Base-by-base conservation (phyloP, 1,140 invertebrate species). In the Monomorium pharaonis region DNA sequence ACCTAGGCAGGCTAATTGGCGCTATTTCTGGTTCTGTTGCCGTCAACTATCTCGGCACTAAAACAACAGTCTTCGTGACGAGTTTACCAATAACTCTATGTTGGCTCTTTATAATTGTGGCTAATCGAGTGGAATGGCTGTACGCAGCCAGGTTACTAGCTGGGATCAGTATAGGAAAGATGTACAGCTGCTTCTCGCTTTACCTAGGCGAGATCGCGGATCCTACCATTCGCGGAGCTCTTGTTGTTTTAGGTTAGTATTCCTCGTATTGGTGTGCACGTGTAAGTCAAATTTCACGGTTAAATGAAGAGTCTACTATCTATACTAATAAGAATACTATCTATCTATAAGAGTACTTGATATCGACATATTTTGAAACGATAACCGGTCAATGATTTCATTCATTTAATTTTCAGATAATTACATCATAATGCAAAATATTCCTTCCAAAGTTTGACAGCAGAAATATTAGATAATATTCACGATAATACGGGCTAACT, bases 151-250 rank as follows among this genome's bases (percentile, higher is more conserved):
- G 96, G 85, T 88, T 96, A 4, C 94, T 96, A 65, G 95, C 96
- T 1, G 97, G 97, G 1, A 91, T 97, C 1, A 95, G 96, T 2
- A 94, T 97, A 74, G 97, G 97, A 0, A 96, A 97, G 30, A 95
- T 96, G 2, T 97, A 97, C 85, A 96, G 96, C 5, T 95, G 95
- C 5, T 96, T 96, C 2, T 96, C 97, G 0, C 96, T 97, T 91
- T 97, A 97, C 87, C 90, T 97, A n/a, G 96, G 96, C 51, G 96
- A 97, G 94, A 96, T 97, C 62, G 95, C 97, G 69, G 95, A 96
- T 49, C 94, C 96, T 86, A 95, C 96, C 74, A 96, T 97, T 14
- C 93, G 97, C 18, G 97, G 98, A 1, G 95, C 96, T 2, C 94
- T 97, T 21, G 96, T 97, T 0, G 95, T 96, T 6, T 94, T 96